Percentiles rank a stretch among this genome's conserved stretches.
Conservation (phyloP, 1,140 invertebrate genomes). For the Watersipora subatra region DNA sequence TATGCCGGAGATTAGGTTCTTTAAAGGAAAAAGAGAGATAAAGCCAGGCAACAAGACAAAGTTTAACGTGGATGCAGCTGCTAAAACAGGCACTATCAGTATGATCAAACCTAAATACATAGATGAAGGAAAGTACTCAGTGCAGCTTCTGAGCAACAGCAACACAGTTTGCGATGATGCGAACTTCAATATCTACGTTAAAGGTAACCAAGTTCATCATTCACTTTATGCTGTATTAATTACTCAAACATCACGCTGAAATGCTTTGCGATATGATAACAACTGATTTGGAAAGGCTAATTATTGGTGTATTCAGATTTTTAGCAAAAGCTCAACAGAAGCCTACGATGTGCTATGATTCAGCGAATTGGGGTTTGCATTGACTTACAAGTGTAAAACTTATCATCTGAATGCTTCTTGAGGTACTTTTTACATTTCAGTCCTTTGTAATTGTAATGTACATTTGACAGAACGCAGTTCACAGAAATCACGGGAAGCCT, state of each 20-base stretch:
- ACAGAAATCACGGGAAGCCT: background rate
- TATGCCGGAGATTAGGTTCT: slow-evolving; percentile 22
- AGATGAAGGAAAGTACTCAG: slow-evolving; percentile 92
- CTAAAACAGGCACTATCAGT: slow-evolving; percentile 75
- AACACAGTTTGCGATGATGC: slow-evolving; percentile 63
- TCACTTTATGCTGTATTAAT: no score
- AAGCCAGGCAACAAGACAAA: slow-evolving; percentile 26
- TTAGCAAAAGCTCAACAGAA: no score
- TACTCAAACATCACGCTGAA: no score
- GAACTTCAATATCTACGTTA: slow-evolving; percentile 88
- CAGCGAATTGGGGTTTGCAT: no score
- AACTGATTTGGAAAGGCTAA: no score
- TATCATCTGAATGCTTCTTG: no score
- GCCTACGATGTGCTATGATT: no score
- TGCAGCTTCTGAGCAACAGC: slow-evolving; percentile 78
- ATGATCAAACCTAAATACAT: slow-evolving; percentile 89
- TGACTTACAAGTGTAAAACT: no score
- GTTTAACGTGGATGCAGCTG: slow-evolving; percentile 55
- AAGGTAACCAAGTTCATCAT: slow-evolving; percentile 60
- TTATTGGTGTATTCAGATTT: no score
- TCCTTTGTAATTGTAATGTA: no score
- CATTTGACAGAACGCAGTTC: background rate
- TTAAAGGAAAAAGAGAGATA: slow-evolving; percentile 23
- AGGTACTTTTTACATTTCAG: no score
- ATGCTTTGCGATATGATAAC: no score